phyloP scores from a whole-genome alignment of 2,888 invertebrate genomes.

The Athripsodes cinereus region DNA sequence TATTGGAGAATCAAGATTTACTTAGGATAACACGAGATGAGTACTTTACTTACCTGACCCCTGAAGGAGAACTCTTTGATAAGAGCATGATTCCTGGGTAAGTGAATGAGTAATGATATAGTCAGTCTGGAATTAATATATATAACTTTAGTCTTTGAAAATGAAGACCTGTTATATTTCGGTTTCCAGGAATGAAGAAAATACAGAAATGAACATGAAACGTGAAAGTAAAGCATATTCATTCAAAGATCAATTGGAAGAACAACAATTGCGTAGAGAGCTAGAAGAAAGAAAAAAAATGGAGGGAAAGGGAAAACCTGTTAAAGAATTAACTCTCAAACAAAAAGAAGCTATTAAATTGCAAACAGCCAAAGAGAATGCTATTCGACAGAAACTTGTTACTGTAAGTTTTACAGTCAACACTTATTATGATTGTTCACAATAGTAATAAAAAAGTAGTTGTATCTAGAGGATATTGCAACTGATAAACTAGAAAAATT shows the following conservation, averaged over 20 bases:
- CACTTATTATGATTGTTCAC: no score
- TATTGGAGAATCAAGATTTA: constrained; percentile 60
- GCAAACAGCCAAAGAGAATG: constrained; percentile 79
- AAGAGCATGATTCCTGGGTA: constrained; percentile 69
- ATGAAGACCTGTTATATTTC: not conserved
- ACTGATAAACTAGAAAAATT: no score
- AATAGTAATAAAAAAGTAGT: no score
- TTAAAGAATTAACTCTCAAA: constrained; percentile 67
- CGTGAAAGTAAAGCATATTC: constrained; percentile 95
- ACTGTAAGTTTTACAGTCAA: constrained; percentile 38
- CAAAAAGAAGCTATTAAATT: constrained; percentile 87
- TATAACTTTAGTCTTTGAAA: not conserved
- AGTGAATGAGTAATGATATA: constrained; percentile 20
- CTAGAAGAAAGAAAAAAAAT: constrained; percentile 80
- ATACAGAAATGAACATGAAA: constrained; percentile 70
- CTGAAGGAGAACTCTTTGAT: constrained; percentile 87
- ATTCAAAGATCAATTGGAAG: constrained; percentile 94
- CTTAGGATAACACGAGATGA: constrained; percentile 71
- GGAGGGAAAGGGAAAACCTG: constrained; percentile 71
- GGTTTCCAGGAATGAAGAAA: constrained; percentile 41
- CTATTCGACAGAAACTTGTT: constrained; percentile 63
- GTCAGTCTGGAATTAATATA: not conserved
- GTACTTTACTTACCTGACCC: constrained; percentile 74
- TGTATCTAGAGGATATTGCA: no score
- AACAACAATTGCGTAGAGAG: constrained; percentile 86